Evolutionary conservation across 1,140 invertebrate species (phyloP), one percentile per base, ranked within the genome.

Genomic region (Pygmarrhopalites habei): DNA sequence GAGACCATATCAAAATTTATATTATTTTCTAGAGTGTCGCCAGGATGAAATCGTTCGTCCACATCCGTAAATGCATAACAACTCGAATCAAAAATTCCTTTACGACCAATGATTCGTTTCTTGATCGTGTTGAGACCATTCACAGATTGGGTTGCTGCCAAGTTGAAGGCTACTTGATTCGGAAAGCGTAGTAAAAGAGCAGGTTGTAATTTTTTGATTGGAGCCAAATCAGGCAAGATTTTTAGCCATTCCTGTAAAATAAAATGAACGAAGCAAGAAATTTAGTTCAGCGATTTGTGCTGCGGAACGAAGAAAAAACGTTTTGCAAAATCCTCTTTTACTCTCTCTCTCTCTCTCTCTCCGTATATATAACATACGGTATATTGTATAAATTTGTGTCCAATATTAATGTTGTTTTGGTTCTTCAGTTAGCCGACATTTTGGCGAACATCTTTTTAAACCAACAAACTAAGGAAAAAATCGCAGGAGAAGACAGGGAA

Each of bases 101-200:
- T 59, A 30, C 67, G 7, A 57, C 39, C 32, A 7, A 21, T 32
- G 14, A 39, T 57, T 12, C 30, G 5, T 19, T 17, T 3, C 39
- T 32, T 35, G 3, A 35, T 5, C 12, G 4, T 14, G 44, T 53
- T 47, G 7, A 5, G 14, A 12, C 28, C 23, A 10, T 66, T 58
- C 53, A 60, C 52, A 29, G 62, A 52, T n/a, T n/a, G n/a, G n/a
- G n/a, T n/a, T n/a, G n/a, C n/a, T 10, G 60, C 60, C 2, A 67
- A 28, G n/a, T 62, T 28, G 17, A 70, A 59, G 4, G 52, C 49
- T 7, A 44, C 30, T 29, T 67, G 28, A 4, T 67, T n/a, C 1
- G 68, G 68, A 41, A 65, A 70, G 35, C 56, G 58, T n/a, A 62
- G 39, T 0, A 59, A 21, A 12, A 70, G 35, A 32, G 44, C n/a